phyloP scores from a whole-genome alignment of 2,797 vertebrate genomes.

The Coregonus ussuriensis region DNA sequence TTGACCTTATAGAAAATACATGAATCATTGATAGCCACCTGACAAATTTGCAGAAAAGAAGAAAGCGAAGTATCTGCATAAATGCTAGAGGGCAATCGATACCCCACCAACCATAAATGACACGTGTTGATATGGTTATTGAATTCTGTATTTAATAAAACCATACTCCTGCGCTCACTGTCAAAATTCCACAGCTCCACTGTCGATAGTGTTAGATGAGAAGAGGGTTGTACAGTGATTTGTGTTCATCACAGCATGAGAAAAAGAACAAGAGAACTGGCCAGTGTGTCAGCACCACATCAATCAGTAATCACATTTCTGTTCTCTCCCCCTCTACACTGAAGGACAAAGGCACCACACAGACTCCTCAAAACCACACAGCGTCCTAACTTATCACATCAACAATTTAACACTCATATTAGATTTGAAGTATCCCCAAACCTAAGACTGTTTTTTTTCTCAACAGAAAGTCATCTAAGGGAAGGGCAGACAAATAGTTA shows the following conservation, averaged over 20 bases:
- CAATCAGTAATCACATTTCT: slow-evolving; percentile 42
- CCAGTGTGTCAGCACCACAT: slow-evolving; percentile 50
- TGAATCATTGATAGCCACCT: slow-evolving; percentile 55
- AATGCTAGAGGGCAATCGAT: slow-evolving; percentile 65
- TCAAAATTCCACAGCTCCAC: slow-evolving; percentile 44
- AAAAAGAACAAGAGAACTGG: slow-evolving; percentile 10
- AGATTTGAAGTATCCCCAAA: background rate
- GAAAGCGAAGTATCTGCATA: slow-evolving; percentile 73
- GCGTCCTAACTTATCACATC: background rate
- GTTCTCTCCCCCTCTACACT: slow-evolving; percentile 39
- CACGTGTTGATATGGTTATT: slow-evolving; percentile 75
- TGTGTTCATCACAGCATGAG: slow-evolving; percentile 43
- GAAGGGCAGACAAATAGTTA: too few relatives aligned
- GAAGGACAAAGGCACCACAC: slow-evolving; percentile 33
- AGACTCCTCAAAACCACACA: slow-evolving; percentile 31
- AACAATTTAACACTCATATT: background rate
- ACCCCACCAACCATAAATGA: slow-evolving; percentile 71
- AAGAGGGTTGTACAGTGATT: slow-evolving; percentile 49
- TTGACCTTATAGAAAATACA: slow-evolving; percentile 38
- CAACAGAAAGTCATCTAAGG: background rate
- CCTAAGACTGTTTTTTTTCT: background rate
- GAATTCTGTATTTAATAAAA: slow-evolving; percentile 78
- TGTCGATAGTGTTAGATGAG: slow-evolving; percentile 35
- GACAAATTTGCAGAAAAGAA: slow-evolving; percentile 60
- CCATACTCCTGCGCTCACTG: slow-evolving; percentile 56